phyloP scores from a whole-genome alignment of 1,140 invertebrate species.

The Bombus soroeensis region DNA sequence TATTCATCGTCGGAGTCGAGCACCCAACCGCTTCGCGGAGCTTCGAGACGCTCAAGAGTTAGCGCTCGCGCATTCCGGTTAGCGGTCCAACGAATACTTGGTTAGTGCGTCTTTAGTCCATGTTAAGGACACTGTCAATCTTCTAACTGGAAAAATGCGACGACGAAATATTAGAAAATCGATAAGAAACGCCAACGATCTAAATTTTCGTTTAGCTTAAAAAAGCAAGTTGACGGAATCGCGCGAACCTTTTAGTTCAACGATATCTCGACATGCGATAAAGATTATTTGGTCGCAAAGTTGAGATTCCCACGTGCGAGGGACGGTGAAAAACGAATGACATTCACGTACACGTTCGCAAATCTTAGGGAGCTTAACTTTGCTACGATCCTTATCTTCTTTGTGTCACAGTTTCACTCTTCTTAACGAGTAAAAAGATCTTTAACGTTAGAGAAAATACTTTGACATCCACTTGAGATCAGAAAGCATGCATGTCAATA shows the following conservation, averaged over 20 bases:
- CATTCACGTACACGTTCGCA: neutral
- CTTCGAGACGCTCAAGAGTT: constrained; percentile 61
- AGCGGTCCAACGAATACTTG: constrained; percentile 67
- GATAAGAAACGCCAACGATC: no score
- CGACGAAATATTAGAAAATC: no score
- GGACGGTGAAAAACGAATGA: neutral
- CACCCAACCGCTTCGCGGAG: constrained; percentile 52
- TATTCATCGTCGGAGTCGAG: constrained; percentile 46
- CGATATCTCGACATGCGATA: neutral
- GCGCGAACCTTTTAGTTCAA: neutral
- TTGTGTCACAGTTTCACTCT: no score
- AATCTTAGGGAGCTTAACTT: neutral
- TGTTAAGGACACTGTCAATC: constrained; percentile 19
- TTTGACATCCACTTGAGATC: no score
- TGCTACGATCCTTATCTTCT: no score
- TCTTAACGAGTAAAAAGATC: no score
- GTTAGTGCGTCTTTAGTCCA: constrained; percentile 40
- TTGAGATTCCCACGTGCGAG: constrained; percentile 28
- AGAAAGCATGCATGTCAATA: no score
- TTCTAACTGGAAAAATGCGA: neutral
- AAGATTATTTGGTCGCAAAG: constrained; percentile 3
- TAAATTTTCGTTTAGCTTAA: no score
- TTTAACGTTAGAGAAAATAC: no score
- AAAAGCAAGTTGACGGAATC: neutral
- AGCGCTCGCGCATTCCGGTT: constrained; percentile 69